Evolutionary conservation across 2,888 invertebrate species (phyloP).

Genomic region (Ptychoptera contaminata): DNA sequence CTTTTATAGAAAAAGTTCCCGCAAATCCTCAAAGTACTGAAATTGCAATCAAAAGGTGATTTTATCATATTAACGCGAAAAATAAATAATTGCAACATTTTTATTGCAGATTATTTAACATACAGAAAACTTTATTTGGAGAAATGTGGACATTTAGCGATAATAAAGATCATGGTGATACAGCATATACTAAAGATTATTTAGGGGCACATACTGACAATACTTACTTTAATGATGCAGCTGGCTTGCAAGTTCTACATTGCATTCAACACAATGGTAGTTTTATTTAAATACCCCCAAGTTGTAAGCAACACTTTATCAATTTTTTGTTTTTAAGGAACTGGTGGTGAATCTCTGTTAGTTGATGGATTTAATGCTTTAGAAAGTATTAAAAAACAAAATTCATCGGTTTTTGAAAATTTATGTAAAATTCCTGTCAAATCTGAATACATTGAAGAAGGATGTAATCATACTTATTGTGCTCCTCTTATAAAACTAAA

Average conservation of each 20-base stretch:
- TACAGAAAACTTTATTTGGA: conserved; percentile 56
- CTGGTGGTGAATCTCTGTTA: conserved; percentile 57
- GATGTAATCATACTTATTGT: conserved; percentile 37
- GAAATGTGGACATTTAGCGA: conserved; percentile 54
- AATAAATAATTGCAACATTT: not conserved
- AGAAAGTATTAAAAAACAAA: conserved; percentile 33
- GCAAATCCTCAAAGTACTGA: conserved; percentile 26
- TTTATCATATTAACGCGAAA: not conserved
- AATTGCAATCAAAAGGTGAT: conserved; percentile 31
- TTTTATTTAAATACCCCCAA: no score
- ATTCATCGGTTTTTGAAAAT: conserved; percentile 40
- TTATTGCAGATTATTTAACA: conserved; percentile 40
- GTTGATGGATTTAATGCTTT: conserved; percentile 61
- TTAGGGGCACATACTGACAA: conserved; percentile 62
- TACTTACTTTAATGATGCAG: conserved; percentile 59
- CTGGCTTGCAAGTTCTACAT: conserved; percentile 49
- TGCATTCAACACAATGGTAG: conserved; percentile 31
- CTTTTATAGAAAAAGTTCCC: conserved; percentile 26
- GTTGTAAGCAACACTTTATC: not conserved
- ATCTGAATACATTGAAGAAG: conserved; percentile 48
- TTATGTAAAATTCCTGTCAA: conserved; percentile 41
- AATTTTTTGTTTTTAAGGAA: conserved; percentile 26
- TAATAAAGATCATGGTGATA: conserved; percentile 45
- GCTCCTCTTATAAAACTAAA: conserved; percentile 44
- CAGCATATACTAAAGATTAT: conserved; percentile 51